Conservation (phyloP, 2,113 vertebrate genomes). For the Romanogobio albipinnatus region DNA sequence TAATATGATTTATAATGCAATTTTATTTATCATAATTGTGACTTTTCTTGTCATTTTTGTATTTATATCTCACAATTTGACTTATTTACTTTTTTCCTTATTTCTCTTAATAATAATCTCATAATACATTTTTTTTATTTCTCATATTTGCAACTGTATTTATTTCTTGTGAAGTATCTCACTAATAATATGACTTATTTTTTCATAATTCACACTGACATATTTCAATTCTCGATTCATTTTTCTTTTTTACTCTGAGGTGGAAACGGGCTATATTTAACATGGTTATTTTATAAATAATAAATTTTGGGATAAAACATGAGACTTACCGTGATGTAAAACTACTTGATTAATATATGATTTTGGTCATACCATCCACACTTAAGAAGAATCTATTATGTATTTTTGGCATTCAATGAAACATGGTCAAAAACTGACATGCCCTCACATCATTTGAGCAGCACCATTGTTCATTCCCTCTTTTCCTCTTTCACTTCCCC, state of each 20-base stretch:
- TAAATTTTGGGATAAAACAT: background rate
- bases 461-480: slow-evolving; percentile 11
- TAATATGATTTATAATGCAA: background rate
- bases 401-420: background rate
- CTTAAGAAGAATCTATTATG: background rate
- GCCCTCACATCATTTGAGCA: slow-evolving; percentile 15
- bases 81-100: too few relatives aligned
- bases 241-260: background rate
- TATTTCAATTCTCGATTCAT: background rate
- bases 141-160: background rate
- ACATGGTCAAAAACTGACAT: slow-evolving; percentile 13
- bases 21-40: background rate
- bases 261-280: background rate
- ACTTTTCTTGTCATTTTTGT: background rate
- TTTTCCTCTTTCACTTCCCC: slow-evolving; percentile 11
- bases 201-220: background rate
- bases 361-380: too few relatives aligned
- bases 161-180: background rate
- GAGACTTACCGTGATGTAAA: background rate
- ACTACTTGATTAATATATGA: background rate
- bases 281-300: too few relatives aligned
- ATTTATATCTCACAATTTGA: background rate
- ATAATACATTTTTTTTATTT: background rate
- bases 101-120: too few relatives aligned
- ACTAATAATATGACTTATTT: background rate